Conservation (phyloP, 2,113 vertebrate species). For the Brachyhypopomus gauderio region DNA sequence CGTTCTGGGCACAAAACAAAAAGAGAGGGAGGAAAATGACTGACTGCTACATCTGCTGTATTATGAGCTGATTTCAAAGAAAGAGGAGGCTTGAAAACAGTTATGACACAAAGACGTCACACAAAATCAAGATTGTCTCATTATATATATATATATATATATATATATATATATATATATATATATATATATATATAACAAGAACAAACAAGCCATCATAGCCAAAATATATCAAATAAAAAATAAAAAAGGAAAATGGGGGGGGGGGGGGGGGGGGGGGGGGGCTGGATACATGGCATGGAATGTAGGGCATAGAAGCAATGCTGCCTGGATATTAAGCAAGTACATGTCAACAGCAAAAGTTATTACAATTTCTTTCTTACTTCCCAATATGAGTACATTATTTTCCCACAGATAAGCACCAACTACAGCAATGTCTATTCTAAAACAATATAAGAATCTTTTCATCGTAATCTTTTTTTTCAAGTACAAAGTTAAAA, state of each 20-base stretch:
- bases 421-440: slow-evolving; percentile 97
- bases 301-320: slow-evolving; percentile 84
- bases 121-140: slow-evolving; percentile 80
- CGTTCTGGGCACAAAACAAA: slow-evolving; percentile 90
- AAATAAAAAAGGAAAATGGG: slow-evolving; percentile 54
- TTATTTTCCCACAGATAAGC: slow-evolving; percentile 90
- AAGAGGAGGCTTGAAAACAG: slow-evolving; percentile 81
- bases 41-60: slow-evolving; percentile 95
- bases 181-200: slow-evolving; percentile 64
- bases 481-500: slow-evolving; percentile 99
- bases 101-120: slow-evolving; percentile 89
- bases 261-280: slow-evolving; percentile 29
- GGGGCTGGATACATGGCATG: slow-evolving; percentile 75
- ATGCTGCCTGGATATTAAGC: slow-evolving; percentile 77
- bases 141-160: slow-evolving; percentile 13
- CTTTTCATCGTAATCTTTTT: slow-evolving; percentile 81
- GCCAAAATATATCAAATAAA: slow-evolving; percentile 80
- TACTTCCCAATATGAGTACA: slow-evolving; percentile 86
- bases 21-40: slow-evolving; percentile 82
- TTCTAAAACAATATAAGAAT: slow-evolving; percentile 96
- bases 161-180: slow-evolving; percentile 1
- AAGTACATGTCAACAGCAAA: slow-evolving; percentile 83
- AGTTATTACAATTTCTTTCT: slow-evolving; percentile 77
- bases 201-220: slow-evolving; percentile 84
- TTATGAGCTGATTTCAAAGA: slow-evolving; percentile 84